Conservation (phyloP, 1,140 invertebrate genomes). For the Calycopis cecrops region DNA sequence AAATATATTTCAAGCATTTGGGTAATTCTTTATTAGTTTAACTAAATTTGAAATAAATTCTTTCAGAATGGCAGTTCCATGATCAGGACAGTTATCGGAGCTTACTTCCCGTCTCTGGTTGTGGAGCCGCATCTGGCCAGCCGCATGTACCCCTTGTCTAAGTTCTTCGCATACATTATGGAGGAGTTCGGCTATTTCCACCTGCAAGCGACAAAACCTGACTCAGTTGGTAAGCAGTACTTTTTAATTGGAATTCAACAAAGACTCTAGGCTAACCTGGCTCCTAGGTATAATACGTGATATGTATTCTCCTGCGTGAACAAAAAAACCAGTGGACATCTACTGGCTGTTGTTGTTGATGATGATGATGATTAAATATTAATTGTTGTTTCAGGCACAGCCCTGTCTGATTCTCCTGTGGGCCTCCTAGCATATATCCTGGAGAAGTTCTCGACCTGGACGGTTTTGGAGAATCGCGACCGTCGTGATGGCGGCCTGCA, state of each 20-base stretch:
- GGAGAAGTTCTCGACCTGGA: slow-evolving; percentile 91
- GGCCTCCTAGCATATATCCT: slow-evolving; percentile 89
- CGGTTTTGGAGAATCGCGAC: slow-evolving; percentile 68
- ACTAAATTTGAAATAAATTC: too few species aligned
- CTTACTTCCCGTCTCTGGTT: slow-evolving; percentile 65
- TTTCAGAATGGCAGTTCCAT: slow-evolving; percentile 31
- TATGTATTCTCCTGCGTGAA: too few species aligned
- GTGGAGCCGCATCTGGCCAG: slow-evolving; percentile 75
- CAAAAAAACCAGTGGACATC: too few species aligned
- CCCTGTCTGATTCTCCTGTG: slow-evolving; percentile 80
- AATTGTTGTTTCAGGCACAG: slow-evolving; percentile 65
- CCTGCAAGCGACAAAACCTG: slow-evolving; percentile 92
- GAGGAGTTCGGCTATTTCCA: slow-evolving; percentile 88
- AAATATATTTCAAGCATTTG: too few species aligned
- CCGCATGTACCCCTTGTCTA: slow-evolving; percentile 78
- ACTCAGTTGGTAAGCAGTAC: slow-evolving; percentile 79
- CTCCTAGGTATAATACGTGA: too few species aligned
- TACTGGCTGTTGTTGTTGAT: too few species aligned
- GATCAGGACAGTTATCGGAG: slow-evolving; percentile 36
- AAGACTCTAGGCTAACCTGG: too few species aligned
- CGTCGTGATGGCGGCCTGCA: slow-evolving; percentile 84
- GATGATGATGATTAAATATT: neutral
- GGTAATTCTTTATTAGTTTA: too few species aligned
- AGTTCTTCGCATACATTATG: slow-evolving; percentile 70
- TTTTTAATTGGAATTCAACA: too few species aligned